These are phyloP conservation scores for Pangasius mekongensis DNA, from an alignment of 2,797 vertebrate genomes.

Conservation along the genomic window DNA sequence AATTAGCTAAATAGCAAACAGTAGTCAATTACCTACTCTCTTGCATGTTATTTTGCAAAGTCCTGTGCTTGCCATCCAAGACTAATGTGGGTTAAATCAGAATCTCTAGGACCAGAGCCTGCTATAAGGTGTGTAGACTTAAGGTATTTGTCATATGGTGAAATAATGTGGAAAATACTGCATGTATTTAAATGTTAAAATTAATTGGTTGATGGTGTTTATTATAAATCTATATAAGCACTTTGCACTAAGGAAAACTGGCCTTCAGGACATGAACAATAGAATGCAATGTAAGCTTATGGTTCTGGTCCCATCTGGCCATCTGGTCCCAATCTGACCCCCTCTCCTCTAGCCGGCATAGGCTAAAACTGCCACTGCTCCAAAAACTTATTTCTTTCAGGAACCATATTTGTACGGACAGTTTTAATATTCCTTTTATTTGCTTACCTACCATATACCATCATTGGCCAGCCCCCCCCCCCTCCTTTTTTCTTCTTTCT, in stretches of 20 bases:
- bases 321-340: not conserved
- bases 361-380: slow-evolving; percentile 34
- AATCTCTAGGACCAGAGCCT: not conserved
- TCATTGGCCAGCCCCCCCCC: slow-evolving; percentile 38
- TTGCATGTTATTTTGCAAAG: not conserved
- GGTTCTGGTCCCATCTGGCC: not conserved
- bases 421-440: slow-evolving; percentile 72
- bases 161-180: not conserved
- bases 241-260: not conserved
- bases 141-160: not conserved
- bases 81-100: not conserved
- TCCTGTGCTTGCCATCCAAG: not conserved
- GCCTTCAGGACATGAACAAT: not conserved
- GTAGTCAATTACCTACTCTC: not conserved
- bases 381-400: slow-evolving; percentile 80
- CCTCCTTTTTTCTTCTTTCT: slow-evolving; percentile 47
- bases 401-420: slow-evolving; percentile 75
- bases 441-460: slow-evolving; percentile 57
- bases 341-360: not conserved
- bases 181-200: not conserved
- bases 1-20: not conserved
- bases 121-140: not conserved
- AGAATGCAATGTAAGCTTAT: not conserved
- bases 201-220: not conserved
- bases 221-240: not conserved